These are phyloP conservation scores for Clupea harengus DNA, from an alignment of 2,113 vertebrate species.

Conservation along the genomic window DNA sequence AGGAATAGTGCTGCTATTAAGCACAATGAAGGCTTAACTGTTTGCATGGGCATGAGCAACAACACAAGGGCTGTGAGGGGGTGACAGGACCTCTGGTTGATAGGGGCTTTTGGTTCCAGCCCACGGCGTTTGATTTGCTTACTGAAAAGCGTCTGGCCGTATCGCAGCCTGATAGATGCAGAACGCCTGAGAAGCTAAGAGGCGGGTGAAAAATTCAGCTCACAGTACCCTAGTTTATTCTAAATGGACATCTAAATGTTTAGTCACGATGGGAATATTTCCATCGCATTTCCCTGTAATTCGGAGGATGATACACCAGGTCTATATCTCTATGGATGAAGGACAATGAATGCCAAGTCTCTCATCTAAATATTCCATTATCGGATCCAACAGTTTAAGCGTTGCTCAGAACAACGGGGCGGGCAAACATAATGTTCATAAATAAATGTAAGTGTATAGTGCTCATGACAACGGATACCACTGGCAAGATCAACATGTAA, in stretches of 20 bases:
- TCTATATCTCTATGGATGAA: not conserved
- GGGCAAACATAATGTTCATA: not conserved
- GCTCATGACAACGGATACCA: not conserved
- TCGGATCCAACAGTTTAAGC: not conserved
- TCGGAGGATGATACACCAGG: not conserved
- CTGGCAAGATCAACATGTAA: not conserved
- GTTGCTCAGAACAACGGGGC: not conserved
- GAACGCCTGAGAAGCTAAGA: not conserved
- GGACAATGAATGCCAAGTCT: not conserved
- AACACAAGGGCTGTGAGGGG: not conserved
- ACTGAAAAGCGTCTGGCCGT: not conserved
- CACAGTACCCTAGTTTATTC: not conserved
- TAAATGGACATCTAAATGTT: slow-evolving; percentile 13
- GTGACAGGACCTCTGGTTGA: not conserved
- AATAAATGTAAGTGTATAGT: not conserved
- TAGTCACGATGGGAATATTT: slow-evolving; percentile 1
- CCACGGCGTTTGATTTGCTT: not conserved
- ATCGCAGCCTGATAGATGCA: not conserved
- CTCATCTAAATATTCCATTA: not conserved
- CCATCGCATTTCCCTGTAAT: not conserved
- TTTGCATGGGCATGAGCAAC: not conserved
- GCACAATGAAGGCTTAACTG: not conserved
- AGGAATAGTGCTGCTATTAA: not conserved
- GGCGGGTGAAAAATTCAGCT: not conserved
- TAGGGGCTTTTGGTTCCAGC: not conserved